A percentile compares a stretch with the other conserved stretches of the same genome.
phyloP scores from a whole-genome alignment of 2,797 vertebrate genomes.

The Enteromius thamalakanensis region DNA sequence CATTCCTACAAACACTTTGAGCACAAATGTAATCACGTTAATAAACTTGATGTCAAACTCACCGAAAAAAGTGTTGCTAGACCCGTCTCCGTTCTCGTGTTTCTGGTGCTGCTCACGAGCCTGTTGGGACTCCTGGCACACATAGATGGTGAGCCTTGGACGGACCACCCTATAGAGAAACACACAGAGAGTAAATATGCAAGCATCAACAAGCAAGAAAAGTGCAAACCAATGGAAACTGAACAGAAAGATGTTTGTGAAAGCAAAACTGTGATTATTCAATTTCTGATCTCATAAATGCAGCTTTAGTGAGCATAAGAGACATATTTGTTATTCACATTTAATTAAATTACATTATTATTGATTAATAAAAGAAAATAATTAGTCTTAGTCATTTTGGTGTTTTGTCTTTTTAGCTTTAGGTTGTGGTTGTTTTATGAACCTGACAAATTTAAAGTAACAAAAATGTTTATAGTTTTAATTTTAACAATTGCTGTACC shows the following conservation, averaged over 20 bases:
- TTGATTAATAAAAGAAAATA: too few relatives aligned
- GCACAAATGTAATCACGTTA: not conserved
- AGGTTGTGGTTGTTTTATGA: not conserved
- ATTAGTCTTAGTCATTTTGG: not conserved
- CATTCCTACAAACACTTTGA: not conserved
- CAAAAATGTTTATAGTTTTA: not conserved
- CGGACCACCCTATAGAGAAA: conserved; percentile 84
- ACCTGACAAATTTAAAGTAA: too few relatives aligned
- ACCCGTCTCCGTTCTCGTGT: conserved; percentile 88
- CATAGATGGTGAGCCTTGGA: conserved; percentile 93
- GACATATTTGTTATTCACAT: not conserved
- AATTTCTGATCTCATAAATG: not conserved
- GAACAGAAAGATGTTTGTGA: conserved; percentile 29
- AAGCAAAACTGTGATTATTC: not conserved
- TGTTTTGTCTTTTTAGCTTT: not conserved
- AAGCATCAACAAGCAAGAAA: not conserved
- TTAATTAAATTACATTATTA: not conserved
- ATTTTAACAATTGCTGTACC: not conserved
- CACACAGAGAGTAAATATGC: not conserved
- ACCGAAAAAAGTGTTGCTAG: conserved; percentile 90
- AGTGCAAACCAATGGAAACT: not conserved
- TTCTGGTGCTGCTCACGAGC: conserved; percentile 86
- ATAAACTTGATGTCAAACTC: not conserved
- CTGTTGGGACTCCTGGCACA: conserved; percentile 95
- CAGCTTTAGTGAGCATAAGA: not conserved